Conservation (phyloP, 1,140 invertebrate genomes). For the Spodoptera frugiperda region DNA sequence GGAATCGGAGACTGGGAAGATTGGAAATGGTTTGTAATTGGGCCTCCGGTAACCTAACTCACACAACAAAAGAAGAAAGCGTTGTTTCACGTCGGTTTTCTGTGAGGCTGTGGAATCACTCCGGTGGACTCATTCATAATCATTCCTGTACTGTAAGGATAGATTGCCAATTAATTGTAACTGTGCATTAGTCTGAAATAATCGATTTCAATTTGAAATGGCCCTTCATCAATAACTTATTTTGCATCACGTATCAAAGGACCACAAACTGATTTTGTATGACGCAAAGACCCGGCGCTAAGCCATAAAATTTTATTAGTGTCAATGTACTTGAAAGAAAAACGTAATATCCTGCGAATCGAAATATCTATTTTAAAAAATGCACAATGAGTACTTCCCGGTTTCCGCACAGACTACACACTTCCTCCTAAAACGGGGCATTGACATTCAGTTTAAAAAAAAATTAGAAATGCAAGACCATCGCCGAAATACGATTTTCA, state of each 20-base stretch:
- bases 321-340: conserved; percentile 44
- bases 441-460: conserved; percentile 52
- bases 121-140: too few species aligned
- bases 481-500: conserved; percentile 61
- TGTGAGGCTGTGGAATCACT: too few species aligned
- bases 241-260: neutral
- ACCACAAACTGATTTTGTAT: neutral
- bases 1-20: too few species aligned
- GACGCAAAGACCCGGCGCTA: conserved; percentile 18
- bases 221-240: too few species aligned
- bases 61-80: too few species aligned
- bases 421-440: conserved; percentile 56
- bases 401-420: conserved; percentile 59
- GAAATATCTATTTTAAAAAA: conserved; percentile 57
- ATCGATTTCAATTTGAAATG: too few species aligned
- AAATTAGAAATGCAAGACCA: conserved; percentile 54
- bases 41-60: too few species aligned
- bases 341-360: conserved; percentile 61
- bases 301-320: conserved; percentile 25
- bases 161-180: too few species aligned
- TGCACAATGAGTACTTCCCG: conserved; percentile 59
- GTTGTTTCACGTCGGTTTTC: too few species aligned
- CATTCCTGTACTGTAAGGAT: too few species aligned
- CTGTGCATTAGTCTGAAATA: too few species aligned
- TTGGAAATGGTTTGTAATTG: too few species aligned